Evolutionary conservation across 2,797 vertebrate species (phyloP), one percentile per base, ranked within the genome.

Genomic region (Rhynchotus rufescens): DNA sequence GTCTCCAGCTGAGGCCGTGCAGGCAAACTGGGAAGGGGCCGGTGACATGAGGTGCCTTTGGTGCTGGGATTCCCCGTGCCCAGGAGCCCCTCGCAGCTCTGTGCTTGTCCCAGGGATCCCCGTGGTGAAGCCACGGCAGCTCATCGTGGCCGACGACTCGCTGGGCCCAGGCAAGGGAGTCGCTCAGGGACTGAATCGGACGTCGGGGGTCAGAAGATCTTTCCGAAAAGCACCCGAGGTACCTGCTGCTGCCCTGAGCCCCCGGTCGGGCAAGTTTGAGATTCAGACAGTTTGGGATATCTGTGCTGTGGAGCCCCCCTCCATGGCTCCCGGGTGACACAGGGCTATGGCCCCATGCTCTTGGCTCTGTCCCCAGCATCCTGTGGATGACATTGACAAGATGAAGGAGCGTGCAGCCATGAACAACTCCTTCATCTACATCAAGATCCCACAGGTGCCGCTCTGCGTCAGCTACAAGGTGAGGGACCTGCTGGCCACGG

Each of bases 401-500:
- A 99, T 99, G 99, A 99, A 99, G 96, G 99, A 99, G 89, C 98
- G 99, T 34, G 99, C 99, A 2, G 99, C 99, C 40, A 99, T 99
- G 99, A 99, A 99, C 97, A 99, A 99, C 96, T 99, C 99, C 78
- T 99, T 99, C 96, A 99, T 99, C 97, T 99, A 99, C 97, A 98
- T 99, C 95, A 99, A 99, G 98, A 99, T 99, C 96, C 99, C 99
- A 0, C 99, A 99, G 97, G 99, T 99, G 96, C 99, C 99, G 0
- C 98, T 99, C 42, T 99, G 99, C 32, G 99, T 99, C 97, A 99
- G 99, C 98, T 99, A 99, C 91, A 99, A 99, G 99, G 99, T 99
- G 60, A 10, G 98, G 26, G n/a, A n/a, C 42, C 14, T 5, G 54
- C 12, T 3, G 4, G 34, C 52, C 28, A 36, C 10, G 54, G 80